Base-by-base conservation (phyloP, 30 jellyfish, hydroid and myxozoan species). In the Mastigias papua region DNA sequence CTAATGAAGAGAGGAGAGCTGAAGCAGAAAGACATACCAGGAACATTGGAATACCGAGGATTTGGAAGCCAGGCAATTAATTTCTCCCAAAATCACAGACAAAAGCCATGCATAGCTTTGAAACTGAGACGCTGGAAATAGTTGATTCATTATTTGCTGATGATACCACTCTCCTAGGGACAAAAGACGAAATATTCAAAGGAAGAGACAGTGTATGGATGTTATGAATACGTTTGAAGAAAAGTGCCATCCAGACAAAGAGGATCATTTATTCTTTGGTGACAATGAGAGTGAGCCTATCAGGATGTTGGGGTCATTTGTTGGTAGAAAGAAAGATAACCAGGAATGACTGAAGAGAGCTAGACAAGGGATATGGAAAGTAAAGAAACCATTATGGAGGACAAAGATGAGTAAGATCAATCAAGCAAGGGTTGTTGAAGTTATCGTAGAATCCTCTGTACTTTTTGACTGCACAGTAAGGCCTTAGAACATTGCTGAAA, bases 251-350 rank as follows among this genome's bases (percentile, higher is more conserved):
- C 69, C 69, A 57, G 69, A 57, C 27, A 57, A 57, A 57, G 69
- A 57, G 30, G 69, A 57, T 3, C 69, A 57, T 16, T 57, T 23
- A 17, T 16, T 57, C 19, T 16, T 57, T 57, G 69, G 69, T 16
- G 69, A 57, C 8, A 57, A 23, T 57, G n/a, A n/a, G 19, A 57
- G 69, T 57, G 69, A 57, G 69, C 19, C 69, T 57, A 57, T 57
- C 69, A 57, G 69, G 69, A 57, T 57, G 69, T 23, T 57, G 69
- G 69, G 69, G 69, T 19, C 69, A 57, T 57, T 57, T 57, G 30
- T 57, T 57, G 69, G 69, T 23, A 57, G 27, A 57, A 57, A 57
- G 69, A 57, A 57, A 19, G 69, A 0, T 23, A 57, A 57, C 23
- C 27, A 57, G 69, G 69, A 57, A 57, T 3, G 30, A 19, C 69